These are phyloP conservation scores for Macrochelys suwanniensis DNA, from an alignment of 2,797 vertebrate genomes.

Conservation along the genomic window DNA sequence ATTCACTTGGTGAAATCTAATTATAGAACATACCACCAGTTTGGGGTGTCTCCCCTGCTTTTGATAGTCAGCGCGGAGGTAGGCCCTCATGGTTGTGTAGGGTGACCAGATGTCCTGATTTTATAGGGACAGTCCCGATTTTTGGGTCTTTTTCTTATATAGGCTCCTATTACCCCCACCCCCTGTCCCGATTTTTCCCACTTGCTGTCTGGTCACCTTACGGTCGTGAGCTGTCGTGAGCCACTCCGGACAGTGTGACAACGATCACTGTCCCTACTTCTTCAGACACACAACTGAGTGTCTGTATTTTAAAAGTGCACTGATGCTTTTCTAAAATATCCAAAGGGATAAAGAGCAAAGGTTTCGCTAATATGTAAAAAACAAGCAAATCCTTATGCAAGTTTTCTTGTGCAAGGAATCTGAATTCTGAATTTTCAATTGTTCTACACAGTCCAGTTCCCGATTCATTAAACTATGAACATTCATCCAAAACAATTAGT, in stretches of 20 bases:
- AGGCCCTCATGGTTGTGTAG: neutral
- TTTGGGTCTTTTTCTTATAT: too few species aligned
- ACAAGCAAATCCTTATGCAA: neutral
- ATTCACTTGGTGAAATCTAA: neutral
- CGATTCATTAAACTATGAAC: neutral
- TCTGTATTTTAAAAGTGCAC: neutral
- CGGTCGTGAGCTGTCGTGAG: neutral
- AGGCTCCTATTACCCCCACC: too few species aligned
- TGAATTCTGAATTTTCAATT: neutral
- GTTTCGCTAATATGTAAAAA: neutral
- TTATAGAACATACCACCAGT: neutral
- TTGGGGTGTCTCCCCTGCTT: neutral
- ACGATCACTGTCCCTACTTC: neutral
- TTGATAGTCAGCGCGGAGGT: neutral
- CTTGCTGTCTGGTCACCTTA: too few species aligned
- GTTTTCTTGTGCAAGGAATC: neutral
- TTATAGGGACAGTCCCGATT: too few species aligned
- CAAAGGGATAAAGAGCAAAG: neutral
- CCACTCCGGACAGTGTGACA: neutral
- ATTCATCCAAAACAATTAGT: neutral
- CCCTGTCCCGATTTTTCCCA: too few species aligned
- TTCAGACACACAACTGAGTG: neutral
- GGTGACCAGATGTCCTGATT: too few species aligned
- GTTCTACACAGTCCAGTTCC: neutral
- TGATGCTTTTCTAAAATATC: neutral